A percentile compares a stretch with the other conserved stretches of the same genome.
These are phyloP conservation scores for Nycticryphes semicollaris DNA, from an alignment of 2,113 vertebrate species.

Conservation along the genomic window DNA sequence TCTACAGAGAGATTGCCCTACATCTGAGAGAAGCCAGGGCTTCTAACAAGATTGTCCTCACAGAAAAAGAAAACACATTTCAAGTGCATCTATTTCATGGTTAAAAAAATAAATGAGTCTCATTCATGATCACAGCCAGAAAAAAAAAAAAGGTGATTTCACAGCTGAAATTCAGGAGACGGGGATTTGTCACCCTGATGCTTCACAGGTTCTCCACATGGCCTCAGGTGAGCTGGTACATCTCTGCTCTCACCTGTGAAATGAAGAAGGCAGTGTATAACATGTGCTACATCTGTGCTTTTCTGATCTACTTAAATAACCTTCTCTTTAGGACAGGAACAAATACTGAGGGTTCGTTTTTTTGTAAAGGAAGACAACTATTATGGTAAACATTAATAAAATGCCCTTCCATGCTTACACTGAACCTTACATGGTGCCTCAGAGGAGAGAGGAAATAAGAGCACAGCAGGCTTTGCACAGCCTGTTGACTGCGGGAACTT, in stretches of 20 bases:
- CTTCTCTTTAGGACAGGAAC: neutral
- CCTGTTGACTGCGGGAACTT: neutral
- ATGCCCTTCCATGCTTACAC: neutral
- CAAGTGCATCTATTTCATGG: neutral
- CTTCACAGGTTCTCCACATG: neutral
- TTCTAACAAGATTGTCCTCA: neutral
- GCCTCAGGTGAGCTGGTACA: neutral
- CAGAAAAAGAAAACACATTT: neutral
- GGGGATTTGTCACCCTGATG: neutral
- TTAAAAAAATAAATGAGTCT: neutral
- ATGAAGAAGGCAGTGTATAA: neutral
- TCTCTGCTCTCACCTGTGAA: neutral
- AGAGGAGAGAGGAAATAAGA: neutral
- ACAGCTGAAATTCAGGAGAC: neutral
- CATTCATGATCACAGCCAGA: neutral
- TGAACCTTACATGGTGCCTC: neutral
- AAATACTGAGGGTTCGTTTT: neutral
- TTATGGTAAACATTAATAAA: neutral
- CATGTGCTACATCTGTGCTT: neutral
- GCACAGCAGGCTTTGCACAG: neutral
- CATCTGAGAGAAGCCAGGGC: neutral
- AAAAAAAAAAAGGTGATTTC: neutral
- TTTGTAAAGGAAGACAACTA: neutral
- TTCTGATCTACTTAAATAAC: neutral
- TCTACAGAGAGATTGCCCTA: constrained; percentile 19